Evolutionary conservation across 2,888 invertebrate genomes (phyloP).

Genomic region (Pristionchus fissidentatus): DNA sequence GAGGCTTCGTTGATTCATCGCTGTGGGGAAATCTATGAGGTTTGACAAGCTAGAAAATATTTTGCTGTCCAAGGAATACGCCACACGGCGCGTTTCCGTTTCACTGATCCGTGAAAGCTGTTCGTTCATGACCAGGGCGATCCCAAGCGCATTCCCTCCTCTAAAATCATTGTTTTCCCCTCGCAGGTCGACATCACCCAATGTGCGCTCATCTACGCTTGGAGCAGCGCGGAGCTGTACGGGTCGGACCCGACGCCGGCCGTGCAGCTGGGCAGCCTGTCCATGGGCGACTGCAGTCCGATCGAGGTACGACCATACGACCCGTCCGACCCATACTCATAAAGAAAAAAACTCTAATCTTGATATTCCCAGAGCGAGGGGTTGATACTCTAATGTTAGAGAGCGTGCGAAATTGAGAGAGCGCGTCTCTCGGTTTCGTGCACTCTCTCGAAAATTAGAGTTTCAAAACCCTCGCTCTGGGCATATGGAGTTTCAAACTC

Average conservation of each 20-base stretch:
- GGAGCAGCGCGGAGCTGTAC: slow-evolving; percentile 69
- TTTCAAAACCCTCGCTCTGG: too few species aligned
- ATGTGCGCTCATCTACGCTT: slow-evolving; percentile 70
- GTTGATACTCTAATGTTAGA: too few species aligned
- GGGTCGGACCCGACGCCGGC: slow-evolving; percentile 67
- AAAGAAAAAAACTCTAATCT: background rate
- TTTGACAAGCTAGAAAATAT: too few species aligned
- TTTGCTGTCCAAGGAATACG: too few species aligned
- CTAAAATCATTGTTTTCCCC: background rate
- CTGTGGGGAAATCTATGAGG: too few species aligned
- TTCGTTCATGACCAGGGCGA: background rate
- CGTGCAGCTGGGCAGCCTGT: slow-evolving; percentile 55
- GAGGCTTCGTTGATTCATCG: too few species aligned
- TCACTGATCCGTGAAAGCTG: too few species aligned
- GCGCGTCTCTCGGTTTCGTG: background rate
- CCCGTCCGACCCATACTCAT: background rate
- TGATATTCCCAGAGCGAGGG: background rate
- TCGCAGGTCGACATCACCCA: slow-evolving; percentile 59
- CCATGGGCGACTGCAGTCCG: slow-evolving; percentile 29
- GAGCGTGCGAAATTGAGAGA: too few species aligned
- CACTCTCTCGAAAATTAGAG: too few species aligned
- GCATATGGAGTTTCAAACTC: too few species aligned
- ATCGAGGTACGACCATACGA: slow-evolving; percentile 1
- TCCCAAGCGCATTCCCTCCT: background rate
- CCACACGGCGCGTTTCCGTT: too few species aligned